Percentiles rank a stretch among this genome's conserved stretches.
phyloP scores from a whole-genome alignment of 2,797 vertebrate genomes.

The Aphelocoma californica region DNA sequence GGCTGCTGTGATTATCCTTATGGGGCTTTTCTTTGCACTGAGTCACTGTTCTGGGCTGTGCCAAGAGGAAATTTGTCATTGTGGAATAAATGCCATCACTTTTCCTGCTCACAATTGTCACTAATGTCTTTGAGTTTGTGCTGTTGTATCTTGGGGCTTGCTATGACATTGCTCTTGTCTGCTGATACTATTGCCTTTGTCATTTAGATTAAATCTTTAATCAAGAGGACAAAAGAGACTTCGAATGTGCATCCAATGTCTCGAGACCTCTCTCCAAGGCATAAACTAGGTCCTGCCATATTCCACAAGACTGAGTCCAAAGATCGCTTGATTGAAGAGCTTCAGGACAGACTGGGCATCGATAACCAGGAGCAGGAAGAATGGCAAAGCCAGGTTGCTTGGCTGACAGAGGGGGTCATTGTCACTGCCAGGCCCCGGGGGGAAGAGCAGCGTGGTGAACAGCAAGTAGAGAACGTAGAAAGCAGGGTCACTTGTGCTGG shows the following conservation, averaged over 20 bases:
- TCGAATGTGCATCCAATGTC: conserved; percentile 93
- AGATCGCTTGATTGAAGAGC: conserved; percentile 89
- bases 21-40: conserved; percentile 44
- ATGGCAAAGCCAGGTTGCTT: conserved; percentile 79
- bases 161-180: conserved; percentile 5
- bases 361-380: conserved; percentile 77
- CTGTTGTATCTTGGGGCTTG: not conserved
- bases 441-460: conserved; percentile 76
- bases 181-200: conserved; percentile 57
- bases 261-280: conserved; percentile 84
- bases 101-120: conserved; percentile 10
- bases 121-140: conserved; percentile 37
- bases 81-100: conserved; percentile 31
- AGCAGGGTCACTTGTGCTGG: not conserved
- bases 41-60: conserved; percentile 37
- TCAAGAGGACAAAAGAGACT: conserved; percentile 93
- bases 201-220: conserved; percentile 93
- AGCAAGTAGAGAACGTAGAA: conserved; percentile 92
- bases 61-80: conserved; percentile 44
- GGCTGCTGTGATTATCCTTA: conserved; percentile 38
- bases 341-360: conserved; percentile 91
- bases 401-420: conserved; percentile 90
- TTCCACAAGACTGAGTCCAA: conserved; percentile 91
- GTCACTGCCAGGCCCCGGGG: conserved; percentile 87
- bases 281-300: conserved; percentile 87